phyloP scores from a whole-genome alignment of 2,113 vertebrate species.

The Arizona elegans region DNA sequence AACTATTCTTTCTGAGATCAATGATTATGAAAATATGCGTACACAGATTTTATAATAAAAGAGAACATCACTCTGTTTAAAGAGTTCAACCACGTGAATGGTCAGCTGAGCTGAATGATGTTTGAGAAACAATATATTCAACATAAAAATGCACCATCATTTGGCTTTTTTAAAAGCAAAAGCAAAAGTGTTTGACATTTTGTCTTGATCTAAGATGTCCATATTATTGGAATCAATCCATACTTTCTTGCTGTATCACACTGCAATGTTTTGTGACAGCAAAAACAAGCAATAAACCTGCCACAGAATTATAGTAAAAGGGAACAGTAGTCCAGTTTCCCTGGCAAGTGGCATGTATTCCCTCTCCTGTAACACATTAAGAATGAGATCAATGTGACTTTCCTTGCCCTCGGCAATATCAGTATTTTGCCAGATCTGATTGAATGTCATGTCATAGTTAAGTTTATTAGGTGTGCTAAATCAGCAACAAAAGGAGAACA shows the following conservation, averaged over 20 bases:
- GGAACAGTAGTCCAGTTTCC: neutral
- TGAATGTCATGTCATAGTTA: neutral
- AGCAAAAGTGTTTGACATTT: neutral
- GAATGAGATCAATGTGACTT: neutral
- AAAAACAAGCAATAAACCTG: neutral
- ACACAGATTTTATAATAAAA: neutral
- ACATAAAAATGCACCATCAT: neutral
- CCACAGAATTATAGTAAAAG: neutral
- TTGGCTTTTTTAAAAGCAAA: neutral
- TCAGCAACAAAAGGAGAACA: neutral
- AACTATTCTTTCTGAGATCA: neutral
- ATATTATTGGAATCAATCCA: neutral
- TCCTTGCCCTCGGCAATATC: neutral
- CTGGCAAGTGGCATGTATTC: neutral
- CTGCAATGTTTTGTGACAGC: neutral
- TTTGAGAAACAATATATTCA: neutral
- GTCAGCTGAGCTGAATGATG: neutral
- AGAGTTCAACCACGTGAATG: neutral
- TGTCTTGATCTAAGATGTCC: neutral
- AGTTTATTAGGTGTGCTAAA: neutral
- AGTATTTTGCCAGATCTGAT: neutral
- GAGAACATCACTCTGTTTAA: neutral
- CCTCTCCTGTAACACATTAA: neutral
- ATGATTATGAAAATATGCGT: neutral
- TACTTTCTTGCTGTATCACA: neutral